Conservation (phyloP, 1,140 invertebrate genomes). For the Temnothorax curvispinosus region DNA sequence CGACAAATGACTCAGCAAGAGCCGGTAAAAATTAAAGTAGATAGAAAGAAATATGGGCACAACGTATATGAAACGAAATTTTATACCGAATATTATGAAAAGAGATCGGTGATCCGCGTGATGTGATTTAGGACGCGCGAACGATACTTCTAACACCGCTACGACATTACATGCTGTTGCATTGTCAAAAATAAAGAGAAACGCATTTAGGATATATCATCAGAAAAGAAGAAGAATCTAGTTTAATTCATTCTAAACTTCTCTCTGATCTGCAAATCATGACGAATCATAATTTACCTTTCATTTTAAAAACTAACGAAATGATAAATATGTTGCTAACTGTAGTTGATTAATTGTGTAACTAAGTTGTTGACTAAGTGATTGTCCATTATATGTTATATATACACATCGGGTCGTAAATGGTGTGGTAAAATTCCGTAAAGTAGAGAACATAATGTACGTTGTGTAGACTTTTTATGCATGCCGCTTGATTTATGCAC, state of each 20-base stretch:
- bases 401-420: conserved; percentile 44
- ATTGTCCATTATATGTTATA: conserved; percentile 55
- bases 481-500: conserved; percentile 63
- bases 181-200: conserved; percentile 47
- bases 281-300: conserved; percentile 36
- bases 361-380: conserved; percentile 43
- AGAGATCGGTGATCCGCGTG: conserved; percentile 34
- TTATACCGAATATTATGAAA: conserved; percentile 15
- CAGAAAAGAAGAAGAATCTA: conserved; percentile 36
- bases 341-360: conserved; percentile 48
- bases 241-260: not conserved
- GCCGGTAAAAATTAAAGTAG: conserved; percentile 82
- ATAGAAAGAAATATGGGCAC: conserved; percentile 71
- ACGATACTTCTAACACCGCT: conserved; percentile 37
- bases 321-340: conserved; percentile 38
- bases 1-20: conserved; percentile 81
- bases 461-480: conserved; percentile 70
- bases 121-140: conserved; percentile 50
- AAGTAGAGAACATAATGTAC: conserved; percentile 67
- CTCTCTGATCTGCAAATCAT: conserved; percentile 37
- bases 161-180: conserved; percentile 47
- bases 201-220: not conserved
- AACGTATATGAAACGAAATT: conserved; percentile 71
- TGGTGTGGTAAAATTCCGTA: conserved; percentile 60
- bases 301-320: conserved; percentile 42